Base-by-base conservation (phyloP, 2,888 invertebrate genomes). In the Mimas tiliae region DNA sequence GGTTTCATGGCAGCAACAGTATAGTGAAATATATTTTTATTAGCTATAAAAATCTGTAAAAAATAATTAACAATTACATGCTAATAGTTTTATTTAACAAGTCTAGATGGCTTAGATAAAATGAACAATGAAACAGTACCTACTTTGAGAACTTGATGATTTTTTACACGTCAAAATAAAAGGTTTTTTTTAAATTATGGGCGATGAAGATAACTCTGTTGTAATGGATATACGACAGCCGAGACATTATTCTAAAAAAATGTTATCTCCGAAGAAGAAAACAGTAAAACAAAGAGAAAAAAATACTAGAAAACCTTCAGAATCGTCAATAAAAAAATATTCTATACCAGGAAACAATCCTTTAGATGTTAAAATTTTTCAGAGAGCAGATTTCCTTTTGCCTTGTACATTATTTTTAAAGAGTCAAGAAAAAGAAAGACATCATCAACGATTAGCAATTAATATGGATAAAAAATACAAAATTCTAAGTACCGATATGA, bases 381-480 rank as follows among this genome's bases (percentile, higher is more conserved):
- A 77, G 71, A 83, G 77, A 65, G 81, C 86, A 65, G 77, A 81
- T 68, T 67, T 86, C 50, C 70, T 90, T 11, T 72, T 90, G 68
- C 77, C 89, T 4, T 89, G 84, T 63, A 81, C 79, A 69, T 68
- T 81, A 42, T 91, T 80, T 74, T 72, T 76, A 33, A 89, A 84
- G 70, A 76, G 74, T 67, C 81, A 85, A 76, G 77, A 82, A 47
- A 74, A 66, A 12, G 68, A 79, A 42, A 79, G 73, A 68, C 80
- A 82, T 53, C 81, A 72, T 66, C 76, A 83, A 65, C 75, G 71
- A 38, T 71, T 84, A 33, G 70, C 69, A 11, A 80, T 87, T 42
- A 74, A 75, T 66, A 69, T 85, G 65, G 66, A 72, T 42, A 81
- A 89, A 1, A 83, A 81, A 72, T 86, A 90, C 70, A 89, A 88